phyloP scores from a whole-genome alignment of 2,888 invertebrate genomes.

The Iselma pallidipennis region DNA sequence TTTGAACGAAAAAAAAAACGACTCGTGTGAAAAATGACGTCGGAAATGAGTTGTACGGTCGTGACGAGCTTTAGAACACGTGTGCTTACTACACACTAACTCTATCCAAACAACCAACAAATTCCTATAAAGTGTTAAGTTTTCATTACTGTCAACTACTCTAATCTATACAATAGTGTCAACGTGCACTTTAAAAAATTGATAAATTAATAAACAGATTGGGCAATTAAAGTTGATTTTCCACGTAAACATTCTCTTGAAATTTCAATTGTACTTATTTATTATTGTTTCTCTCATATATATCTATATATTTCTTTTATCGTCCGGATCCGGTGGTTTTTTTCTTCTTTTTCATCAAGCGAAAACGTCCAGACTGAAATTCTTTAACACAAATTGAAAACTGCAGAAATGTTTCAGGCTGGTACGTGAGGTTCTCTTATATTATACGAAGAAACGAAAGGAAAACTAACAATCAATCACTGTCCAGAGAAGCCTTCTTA shows the following conservation, averaged over 20 bases:
- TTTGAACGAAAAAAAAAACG: conserved; percentile 17
- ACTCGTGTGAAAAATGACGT: conserved; percentile 21
- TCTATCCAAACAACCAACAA: conserved; percentile 1
- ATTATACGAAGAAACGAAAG: conserved; percentile 32
- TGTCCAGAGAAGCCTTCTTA: conserved; percentile 44
- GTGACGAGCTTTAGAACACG: conserved; percentile 19
- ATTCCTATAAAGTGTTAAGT: neutral
- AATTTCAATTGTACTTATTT: too few relatives aligned
- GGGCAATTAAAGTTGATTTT: neutral
- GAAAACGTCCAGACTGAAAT: conserved; percentile 6
- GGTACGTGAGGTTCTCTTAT: conserved; percentile 25
- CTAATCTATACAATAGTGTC: neutral
- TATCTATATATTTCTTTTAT: too few relatives aligned
- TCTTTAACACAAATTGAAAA: conserved; percentile 27
- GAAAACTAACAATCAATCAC: conserved; percentile 46
- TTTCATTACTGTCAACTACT: neutral
- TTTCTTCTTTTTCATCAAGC: neutral
- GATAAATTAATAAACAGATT: too few relatives aligned
- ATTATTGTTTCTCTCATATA: neutral
- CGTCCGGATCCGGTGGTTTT: neutral
- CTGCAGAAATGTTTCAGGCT: conserved; percentile 22
- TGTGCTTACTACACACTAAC: conserved; percentile 19
- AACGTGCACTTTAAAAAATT: neutral
- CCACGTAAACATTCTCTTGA: neutral
- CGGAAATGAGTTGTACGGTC: neutral